Evolutionary conservation across 2,888 invertebrate species (phyloP), one percentile per base, ranked within the genome.

Genomic region (Arge pagana): DNA sequence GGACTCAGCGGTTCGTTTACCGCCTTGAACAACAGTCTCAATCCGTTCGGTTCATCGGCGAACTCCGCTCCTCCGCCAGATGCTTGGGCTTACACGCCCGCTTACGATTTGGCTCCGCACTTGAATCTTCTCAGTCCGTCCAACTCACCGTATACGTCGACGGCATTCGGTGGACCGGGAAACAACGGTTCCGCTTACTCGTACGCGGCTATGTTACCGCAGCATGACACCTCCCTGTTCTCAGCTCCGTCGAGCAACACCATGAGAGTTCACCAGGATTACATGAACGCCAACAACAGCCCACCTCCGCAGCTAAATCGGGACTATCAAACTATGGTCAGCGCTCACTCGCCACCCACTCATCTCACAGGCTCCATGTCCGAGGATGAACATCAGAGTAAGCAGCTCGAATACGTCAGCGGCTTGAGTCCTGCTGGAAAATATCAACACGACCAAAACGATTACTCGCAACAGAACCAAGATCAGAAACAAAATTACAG

Each of bases 51-150:
- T 4, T 82, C 71, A 16, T 67, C 71, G 36, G 64, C 72, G 36
- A 67, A 70, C 26, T 78, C 81, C n/a, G 77, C 85, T 53, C 80
- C 86, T 53, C 87, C 89, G 2, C 85, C 88, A 1, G 90, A 90
- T 67, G 85, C 89, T 42, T 92, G 90, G 90, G 86, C 86, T 1
- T 89, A 89, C 68, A 88, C 88, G 61, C 85, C 89, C 30, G 85
- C 88, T 0, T 90, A 90, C 71, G 90, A 90, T 65, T 74, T 90
- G 11, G 85, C 87, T 15, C 86, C 90, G 7, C 91, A 91, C 68
- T 78, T 87, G 52, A 87, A 85, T 69, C 77, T 91, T 26, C 78
- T 90, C 28, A 88, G 89, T 50, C 86, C 89, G 0, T 82, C 87
- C 39, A 82, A 81, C 52, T 80, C 81, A 7, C 82, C 84, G 0